These are phyloP conservation scores for Penaeus monodon DNA, from an alignment of 2,888 invertebrate species.

Conservation along the genomic window DNA sequence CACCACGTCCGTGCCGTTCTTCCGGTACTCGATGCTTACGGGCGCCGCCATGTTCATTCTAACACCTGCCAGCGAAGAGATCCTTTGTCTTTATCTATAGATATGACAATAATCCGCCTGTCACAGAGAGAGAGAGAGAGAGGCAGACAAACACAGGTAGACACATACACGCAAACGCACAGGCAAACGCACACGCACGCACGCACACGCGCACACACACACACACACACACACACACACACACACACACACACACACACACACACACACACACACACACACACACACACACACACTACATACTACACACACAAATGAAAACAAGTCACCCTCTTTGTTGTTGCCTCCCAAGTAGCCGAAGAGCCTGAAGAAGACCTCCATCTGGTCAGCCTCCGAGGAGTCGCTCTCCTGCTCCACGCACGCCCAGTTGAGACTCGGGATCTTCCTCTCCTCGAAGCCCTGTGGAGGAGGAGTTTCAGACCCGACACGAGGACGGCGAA, in stretches of 20 bases:
- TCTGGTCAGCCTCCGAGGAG: not conserved
- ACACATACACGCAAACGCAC: no score
- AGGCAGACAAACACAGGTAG: no score
- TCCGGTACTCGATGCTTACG: conserved; percentile 1
- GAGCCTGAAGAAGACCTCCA: conserved; percentile 23
- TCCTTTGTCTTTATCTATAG: no score
- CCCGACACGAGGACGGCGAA: no score
- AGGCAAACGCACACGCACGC: no score
- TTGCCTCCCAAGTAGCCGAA: conserved; percentile 24
- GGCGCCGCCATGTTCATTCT: conserved; percentile 28
- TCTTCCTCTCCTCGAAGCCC: conserved; percentile 29
- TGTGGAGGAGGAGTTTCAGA: not conserved
- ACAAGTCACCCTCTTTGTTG: conserved; percentile 3
- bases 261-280: no score
- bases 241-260: no score
- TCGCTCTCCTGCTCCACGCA: not conserved
- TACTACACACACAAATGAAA: no score
- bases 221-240: no score
- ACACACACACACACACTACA: no score
- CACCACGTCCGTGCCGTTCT: not conserved
- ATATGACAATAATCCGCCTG: not conserved
- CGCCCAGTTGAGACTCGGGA: conserved; percentile 13
- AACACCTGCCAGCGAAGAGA: not conserved
- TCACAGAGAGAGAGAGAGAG: no score
- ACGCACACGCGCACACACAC: no score